phyloP scores from a whole-genome alignment of 2,888 invertebrate genomes.

The Periphyllus acericola region DNA sequence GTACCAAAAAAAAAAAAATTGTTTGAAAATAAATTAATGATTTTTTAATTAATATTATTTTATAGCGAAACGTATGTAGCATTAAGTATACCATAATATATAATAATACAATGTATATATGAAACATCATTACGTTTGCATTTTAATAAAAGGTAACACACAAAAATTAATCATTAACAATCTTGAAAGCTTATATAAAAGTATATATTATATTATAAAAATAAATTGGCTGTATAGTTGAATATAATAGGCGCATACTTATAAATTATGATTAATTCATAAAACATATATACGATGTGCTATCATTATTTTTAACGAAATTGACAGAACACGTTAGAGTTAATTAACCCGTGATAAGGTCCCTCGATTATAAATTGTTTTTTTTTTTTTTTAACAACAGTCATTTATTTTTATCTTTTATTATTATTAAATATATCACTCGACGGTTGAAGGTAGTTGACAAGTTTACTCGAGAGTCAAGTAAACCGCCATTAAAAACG shows the following conservation, averaged over 20 bases:
- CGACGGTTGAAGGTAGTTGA: not conserved
- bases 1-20: not conserved
- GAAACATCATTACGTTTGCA: not conserved
- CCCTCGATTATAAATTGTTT: not conserved
- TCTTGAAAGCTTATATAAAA: not conserved
- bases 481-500: not conserved
- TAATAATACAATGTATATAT: not conserved
- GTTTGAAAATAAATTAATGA: not conserved
- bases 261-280: conserved; percentile 34
- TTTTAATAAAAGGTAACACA: not conserved
- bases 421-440: not conserved
- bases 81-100: no score
- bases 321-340: conserved; percentile 25
- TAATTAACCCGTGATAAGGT: conserved; percentile 16
- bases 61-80: not conserved
- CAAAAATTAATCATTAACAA: not conserved
- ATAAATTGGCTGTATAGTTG: conserved; percentile 1
- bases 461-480: conserved; percentile 22
- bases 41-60: not conserved
- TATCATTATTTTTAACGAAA: conserved; percentile 31
- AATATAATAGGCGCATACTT: not conserved
- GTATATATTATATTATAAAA: not conserved
- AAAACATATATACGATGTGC: not conserved
- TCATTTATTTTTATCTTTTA: not conserved
- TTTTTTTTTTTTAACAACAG: not conserved